A percentile compares a stretch with the other conserved stretches of the same genome.
phyloP scores from a whole-genome alignment of 2,113 vertebrate species.

The Hydrolagus affinis region DNA sequence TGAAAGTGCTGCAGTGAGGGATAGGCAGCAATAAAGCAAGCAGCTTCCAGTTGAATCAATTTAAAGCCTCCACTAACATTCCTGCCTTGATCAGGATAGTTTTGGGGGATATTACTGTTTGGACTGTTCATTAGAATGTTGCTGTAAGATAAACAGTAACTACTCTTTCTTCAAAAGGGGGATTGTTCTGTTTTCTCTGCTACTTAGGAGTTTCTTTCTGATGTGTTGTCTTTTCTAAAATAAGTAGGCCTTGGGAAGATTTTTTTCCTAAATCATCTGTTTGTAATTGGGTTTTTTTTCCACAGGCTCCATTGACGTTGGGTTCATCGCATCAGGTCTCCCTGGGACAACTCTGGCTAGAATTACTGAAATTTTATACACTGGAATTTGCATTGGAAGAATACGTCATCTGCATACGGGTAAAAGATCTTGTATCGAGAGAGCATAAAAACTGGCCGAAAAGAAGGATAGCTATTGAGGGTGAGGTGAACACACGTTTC shows the following conservation, averaged over 20 bases:
- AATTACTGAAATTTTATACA: slow-evolving; percentile 92
- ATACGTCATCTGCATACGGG: slow-evolving; percentile 86
- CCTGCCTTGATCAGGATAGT: too few species aligned
- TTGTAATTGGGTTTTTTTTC: slow-evolving; percentile 41
- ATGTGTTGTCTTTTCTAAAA: slow-evolving; percentile 24
- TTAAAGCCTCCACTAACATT: too few species aligned
- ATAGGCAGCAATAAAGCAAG: too few species aligned
- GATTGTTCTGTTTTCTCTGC: neutral
- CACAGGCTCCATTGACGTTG: slow-evolving; percentile 67
- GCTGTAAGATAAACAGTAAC: too few species aligned
- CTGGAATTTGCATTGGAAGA: slow-evolving; percentile 95
- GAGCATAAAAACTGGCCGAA: slow-evolving; percentile 96
- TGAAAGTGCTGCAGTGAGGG: too few species aligned
- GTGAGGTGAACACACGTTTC: slow-evolving; percentile 46
- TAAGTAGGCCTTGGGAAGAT: slow-evolving; percentile 21
- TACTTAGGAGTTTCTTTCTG: neutral
- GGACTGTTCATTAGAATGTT: too few species aligned
- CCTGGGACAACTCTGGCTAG: slow-evolving; percentile 88
- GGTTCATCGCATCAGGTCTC: slow-evolving; percentile 56
- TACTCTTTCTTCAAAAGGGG: slow-evolving; percentile 35
- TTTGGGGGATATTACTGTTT: too few species aligned
- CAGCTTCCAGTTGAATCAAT: too few species aligned
- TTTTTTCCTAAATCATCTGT: rapidly evolving
- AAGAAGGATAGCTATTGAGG: slow-evolving; percentile 90
- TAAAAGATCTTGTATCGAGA: slow-evolving; percentile 77